Evolutionary conservation across 2,113 vertebrate genomes (phyloP), one percentile per base, ranked within the genome.

Genomic region (Gambusia affinis): DNA sequence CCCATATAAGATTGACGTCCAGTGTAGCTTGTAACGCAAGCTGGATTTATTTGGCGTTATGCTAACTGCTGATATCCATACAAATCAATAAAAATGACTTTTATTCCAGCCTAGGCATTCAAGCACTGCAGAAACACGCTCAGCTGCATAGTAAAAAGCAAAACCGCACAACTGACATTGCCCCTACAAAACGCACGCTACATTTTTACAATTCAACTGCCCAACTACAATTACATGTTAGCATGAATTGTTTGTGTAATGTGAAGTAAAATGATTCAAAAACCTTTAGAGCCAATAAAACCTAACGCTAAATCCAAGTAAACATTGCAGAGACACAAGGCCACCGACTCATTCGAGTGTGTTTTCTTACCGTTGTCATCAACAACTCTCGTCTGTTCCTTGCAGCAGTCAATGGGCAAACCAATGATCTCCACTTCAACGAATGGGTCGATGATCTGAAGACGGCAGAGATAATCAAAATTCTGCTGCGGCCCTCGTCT

Each of bases 351-450:
- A 29, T 29, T 63, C 7, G 3, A 72, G 19, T 68, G 60, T 76
- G 66, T 35, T n/a, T 72, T 35, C 80, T 94, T 89, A 99, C 98
- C 98, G 51, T 99, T 99, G 90, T 99, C 98, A 4, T 99, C 98
- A 70, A 99, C 97, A 69, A 98, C 98, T 15, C 97, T 94, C n/a
- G 98, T 99, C 85, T 99, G 98, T 82, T 98, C 97, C 92, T 98
- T 98, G 92, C 95, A 97, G 88, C 97, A 98, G 85, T 99, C 98
- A 24, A 96, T 94, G 24, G 98, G 97, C 70, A 99, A 92, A 15
- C 98, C 98, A 73, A 99, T 98, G 80, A 99, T 96, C 94, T 99
- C 98, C 89, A 99, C 97, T 91, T 99, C 98, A 15, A 99, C 98
- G 77, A 98, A 99, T 15, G 98, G 98, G 92, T 99, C 98, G 60